Percentiles rank a stretch among this genome's conserved stretches.
Conservation (phyloP, 1,140 invertebrate genomes). For the Drosophila micromelanica region DNA sequence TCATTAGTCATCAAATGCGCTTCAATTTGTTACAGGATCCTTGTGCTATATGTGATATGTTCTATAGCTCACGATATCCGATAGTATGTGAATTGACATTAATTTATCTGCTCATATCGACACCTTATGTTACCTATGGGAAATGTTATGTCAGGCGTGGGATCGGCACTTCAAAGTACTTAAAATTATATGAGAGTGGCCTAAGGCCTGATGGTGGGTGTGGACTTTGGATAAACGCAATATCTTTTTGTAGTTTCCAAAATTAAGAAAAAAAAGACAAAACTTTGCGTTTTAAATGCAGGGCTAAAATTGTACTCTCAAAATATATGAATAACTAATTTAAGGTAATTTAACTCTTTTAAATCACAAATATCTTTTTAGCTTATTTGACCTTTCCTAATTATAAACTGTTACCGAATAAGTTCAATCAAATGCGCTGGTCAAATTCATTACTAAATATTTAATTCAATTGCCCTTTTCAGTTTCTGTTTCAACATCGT, state of each 20-base stretch:
- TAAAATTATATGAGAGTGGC: no score
- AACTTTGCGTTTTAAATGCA: no score
- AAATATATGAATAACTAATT: no score
- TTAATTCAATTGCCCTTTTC: conserved; percentile 10
- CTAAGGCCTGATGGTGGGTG: not conserved
- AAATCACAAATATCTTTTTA: no score
- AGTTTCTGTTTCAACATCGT: not conserved
- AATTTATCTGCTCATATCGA: conserved; percentile 61
- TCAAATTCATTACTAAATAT: not conserved
- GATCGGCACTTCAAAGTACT: conserved; percentile 28
- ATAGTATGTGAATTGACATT: conserved; percentile 44
- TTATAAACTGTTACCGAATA: no score
- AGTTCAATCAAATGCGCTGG: no score
- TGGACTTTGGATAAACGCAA: not conserved
- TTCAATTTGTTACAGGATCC: conserved; percentile 38
- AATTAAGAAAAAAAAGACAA: no score
- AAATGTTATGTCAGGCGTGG: conserved; percentile 43
- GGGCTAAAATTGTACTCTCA: no score
- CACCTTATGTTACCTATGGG: conserved; percentile 60
- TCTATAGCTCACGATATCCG: conserved; percentile 19
- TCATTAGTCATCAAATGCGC: conserved; percentile 62
- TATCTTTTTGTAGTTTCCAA: not conserved
- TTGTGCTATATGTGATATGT: conserved; percentile 19
- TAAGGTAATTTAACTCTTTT: no score
- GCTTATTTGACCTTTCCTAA: no score